Evolutionary conservation across 2,888 invertebrate genomes (phyloP).

Genomic region (Suillia variegata): DNA sequence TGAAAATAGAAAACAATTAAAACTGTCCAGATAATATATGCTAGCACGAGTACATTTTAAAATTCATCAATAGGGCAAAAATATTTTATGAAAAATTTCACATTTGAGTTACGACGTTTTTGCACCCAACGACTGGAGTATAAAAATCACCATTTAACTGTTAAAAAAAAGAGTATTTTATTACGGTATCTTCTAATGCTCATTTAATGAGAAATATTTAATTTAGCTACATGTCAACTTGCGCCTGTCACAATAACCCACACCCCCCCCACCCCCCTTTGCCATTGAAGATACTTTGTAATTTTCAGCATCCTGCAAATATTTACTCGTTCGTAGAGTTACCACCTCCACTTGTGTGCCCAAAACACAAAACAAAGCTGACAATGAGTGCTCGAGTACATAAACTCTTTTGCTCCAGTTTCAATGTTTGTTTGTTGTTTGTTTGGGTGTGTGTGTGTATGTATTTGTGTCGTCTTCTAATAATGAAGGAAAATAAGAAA

Average conservation of each 20-base stretch:
- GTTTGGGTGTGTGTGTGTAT: too few species aligned
- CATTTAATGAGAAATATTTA: conserved; percentile 13
- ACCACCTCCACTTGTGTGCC: background rate
- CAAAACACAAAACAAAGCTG: background rate
- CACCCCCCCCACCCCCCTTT: background rate
- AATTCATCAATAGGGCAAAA: too few species aligned
- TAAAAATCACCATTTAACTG: too few species aligned
- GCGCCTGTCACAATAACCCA: background rate
- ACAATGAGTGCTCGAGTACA: conserved; percentile 4
- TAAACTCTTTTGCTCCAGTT: background rate
- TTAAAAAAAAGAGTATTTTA: too few species aligned
- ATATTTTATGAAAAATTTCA: too few species aligned
- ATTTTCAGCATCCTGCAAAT: conserved; percentile 6
- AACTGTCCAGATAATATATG: too few species aligned
- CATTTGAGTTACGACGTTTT: too few species aligned
- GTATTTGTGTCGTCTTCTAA: too few species aligned
- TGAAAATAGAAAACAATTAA: too few species aligned
- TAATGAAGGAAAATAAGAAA: background rate
- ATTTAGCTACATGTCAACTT: conserved; percentile 4
- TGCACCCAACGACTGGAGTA: too few species aligned
- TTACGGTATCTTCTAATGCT: conserved; percentile 10
- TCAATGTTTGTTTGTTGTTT: background rate
- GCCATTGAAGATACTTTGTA: background rate
- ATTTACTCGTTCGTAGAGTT: background rate
- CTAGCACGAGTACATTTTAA: too few species aligned